A percentile compares a stretch with the other conserved stretches of the same genome.
Evolutionary conservation across 1,140 invertebrate genomes (phyloP).

Genomic region (Olivierus martensii): DNA sequence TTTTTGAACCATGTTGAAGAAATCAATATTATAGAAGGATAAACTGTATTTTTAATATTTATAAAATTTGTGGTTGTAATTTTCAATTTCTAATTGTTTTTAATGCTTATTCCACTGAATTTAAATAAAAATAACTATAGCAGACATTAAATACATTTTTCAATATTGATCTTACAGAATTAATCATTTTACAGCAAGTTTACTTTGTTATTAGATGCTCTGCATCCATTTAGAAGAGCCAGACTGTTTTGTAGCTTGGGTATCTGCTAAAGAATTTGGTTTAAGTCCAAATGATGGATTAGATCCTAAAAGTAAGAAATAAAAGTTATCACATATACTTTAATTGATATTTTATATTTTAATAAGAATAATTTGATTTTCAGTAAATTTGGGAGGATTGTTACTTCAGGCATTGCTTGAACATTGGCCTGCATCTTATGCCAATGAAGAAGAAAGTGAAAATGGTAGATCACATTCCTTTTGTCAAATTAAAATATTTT

Average conservation of each 20-base stretch:
- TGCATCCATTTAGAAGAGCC: constrained; percentile 97
- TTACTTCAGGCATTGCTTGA: constrained; percentile 88
- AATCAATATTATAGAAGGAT: too few species aligned
- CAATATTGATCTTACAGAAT: too few species aligned
- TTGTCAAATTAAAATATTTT: not conserved
- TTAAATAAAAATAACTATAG: too few species aligned
- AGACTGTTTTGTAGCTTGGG: constrained; percentile 96
- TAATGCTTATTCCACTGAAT: too few species aligned
- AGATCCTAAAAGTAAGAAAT: constrained; percentile 61
- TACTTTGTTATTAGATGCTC: constrained; percentile 54
- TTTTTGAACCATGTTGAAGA: too few species aligned
- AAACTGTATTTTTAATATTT: too few species aligned
- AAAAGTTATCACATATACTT: not conserved
- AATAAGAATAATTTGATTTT: constrained; percentile 8
- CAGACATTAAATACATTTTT: too few species aligned
- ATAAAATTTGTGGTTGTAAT: too few species aligned
- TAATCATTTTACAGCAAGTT: too few species aligned
- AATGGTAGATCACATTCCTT: not conserved
- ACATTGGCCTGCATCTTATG: constrained; percentile 68
- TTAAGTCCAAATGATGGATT: constrained; percentile 56
- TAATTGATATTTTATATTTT: not conserved
- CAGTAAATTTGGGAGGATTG: constrained; percentile 92
- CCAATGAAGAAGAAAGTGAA: constrained; percentile 41
- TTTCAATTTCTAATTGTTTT: too few species aligned
- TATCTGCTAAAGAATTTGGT: constrained; percentile 87